phyloP scores from a whole-genome alignment of 2,113 vertebrate species.

The Apus apus region DNA sequence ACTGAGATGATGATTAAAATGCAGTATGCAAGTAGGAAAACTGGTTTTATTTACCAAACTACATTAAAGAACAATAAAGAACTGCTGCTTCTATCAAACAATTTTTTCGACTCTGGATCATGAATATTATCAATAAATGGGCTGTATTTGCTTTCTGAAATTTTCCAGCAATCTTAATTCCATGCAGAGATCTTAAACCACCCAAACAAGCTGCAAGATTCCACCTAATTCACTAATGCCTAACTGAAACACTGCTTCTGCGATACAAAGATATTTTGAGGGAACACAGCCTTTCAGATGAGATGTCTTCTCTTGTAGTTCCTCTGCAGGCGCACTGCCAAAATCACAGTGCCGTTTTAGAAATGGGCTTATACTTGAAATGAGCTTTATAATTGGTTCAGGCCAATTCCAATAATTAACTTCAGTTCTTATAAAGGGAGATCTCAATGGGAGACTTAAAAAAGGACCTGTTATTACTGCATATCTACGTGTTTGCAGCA shows the following conservation, averaged over 20 bases:
- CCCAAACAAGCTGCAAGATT: background rate
- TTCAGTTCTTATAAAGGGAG: background rate
- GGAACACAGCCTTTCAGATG: background rate
- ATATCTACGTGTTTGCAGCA: no score
- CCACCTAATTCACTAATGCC: accelerated
- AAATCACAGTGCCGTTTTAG: background rate
- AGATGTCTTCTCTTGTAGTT: background rate
- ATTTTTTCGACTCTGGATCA: background rate
- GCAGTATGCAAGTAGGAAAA: background rate
- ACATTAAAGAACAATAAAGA: background rate
- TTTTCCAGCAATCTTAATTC: background rate
- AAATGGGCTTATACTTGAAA: background rate
- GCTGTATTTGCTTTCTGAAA: background rate
- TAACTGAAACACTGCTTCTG: background rate
- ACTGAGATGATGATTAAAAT: background rate
- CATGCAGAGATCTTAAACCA: background rate
- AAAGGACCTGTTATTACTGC: no score
- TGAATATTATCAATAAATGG: background rate
- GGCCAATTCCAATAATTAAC: background rate
- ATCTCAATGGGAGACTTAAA: background rate
- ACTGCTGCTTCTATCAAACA: background rate
- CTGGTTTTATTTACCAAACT: background rate
- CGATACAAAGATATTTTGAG: background rate
- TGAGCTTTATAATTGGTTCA: background rate
- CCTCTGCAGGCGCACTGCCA: background rate